Percentiles rank a stretch among this genome's conserved stretches.
phyloP scores from a whole-genome alignment of 2,888 invertebrate genomes.

The Venusia cambrica region DNA sequence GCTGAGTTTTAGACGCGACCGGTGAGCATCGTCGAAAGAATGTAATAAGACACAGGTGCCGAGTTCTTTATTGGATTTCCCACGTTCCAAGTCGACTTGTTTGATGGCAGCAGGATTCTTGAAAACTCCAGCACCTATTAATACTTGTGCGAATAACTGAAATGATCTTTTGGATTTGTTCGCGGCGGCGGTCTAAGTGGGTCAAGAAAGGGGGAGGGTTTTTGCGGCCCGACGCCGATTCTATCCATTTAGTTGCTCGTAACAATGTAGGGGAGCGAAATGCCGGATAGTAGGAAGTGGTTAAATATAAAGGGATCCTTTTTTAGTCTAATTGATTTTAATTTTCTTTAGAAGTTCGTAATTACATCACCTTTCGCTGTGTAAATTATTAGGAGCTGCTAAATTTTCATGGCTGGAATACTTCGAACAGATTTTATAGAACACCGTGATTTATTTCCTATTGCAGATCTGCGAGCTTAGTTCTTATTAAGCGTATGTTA shows the following conservation, averaged over 20 bases:
- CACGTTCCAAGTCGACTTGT: conserved; percentile 75
- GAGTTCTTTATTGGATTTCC: conserved; percentile 79
- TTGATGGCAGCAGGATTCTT: conserved; percentile 77
- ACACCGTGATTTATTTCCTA: neutral
- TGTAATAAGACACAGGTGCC: conserved; percentile 79
- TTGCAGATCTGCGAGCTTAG: conserved; percentile 2
- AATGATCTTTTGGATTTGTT: conserved; percentile 47
- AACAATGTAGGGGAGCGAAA: conserved; percentile 22
- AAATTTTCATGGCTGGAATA: neutral
- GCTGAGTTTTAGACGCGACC: conserved; percentile 61
- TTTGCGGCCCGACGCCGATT: conserved; percentile 23
- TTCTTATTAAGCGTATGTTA: conserved; percentile 8
- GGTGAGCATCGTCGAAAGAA: conserved; percentile 72
- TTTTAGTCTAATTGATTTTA: conserved; percentile 16
- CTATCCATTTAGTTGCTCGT: conserved; percentile 26
- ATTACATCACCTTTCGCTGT: conserved; percentile 9
- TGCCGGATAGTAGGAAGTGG: conserved; percentile 20
- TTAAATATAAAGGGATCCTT: conserved; percentile 17
- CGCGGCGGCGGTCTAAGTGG: conserved; percentile 25
- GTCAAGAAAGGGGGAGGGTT: conserved; percentile 29
- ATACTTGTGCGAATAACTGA: conserved; percentile 45
- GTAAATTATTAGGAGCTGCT: neutral
- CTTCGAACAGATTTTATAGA: too few species aligned
- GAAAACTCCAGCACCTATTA: conserved; percentile 70
- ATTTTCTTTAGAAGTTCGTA: conserved; percentile 5